Conservation (phyloP, 2,113 vertebrate species). For the Seriola rivoliana region DNA sequence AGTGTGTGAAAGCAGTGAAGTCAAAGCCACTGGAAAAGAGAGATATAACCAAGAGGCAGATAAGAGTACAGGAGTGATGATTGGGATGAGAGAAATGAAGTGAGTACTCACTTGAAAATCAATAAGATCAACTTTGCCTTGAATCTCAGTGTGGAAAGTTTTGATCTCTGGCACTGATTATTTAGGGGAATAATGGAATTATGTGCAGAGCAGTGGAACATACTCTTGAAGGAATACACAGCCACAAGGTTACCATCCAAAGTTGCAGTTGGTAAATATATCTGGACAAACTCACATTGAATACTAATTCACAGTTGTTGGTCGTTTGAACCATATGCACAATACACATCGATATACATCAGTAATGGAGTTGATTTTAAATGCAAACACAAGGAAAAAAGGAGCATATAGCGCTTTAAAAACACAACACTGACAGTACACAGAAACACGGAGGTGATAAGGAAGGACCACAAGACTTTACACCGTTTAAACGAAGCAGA, state of each 20-base stretch:
- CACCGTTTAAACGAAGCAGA: background rate
- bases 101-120: constrained; percentile 77
- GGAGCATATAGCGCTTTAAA: background rate
- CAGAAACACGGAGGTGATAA: background rate
- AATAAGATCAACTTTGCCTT: constrained; percentile 79
- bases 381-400: background rate
- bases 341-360: background rate
- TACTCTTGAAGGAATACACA: constrained; percentile 33
- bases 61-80: constrained; percentile 71
- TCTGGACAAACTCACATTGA: constrained; percentile 11
- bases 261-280: constrained; percentile 38
- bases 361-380: constrained; percentile 18
- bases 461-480: background rate
- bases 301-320: constrained; percentile 14
- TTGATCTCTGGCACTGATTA: constrained; percentile 72
- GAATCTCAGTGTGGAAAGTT: constrained; percentile 70
- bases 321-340: background rate
- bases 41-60: constrained; percentile 71
- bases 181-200: constrained; percentile 67
- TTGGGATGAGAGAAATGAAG: constrained; percentile 76
- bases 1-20: constrained; percentile 60
- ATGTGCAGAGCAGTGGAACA: constrained; percentile 47
- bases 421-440: background rate
- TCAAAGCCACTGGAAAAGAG: constrained; percentile 67
- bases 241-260: constrained; percentile 41